Evolutionary conservation across 2,888 invertebrate species (phyloP).

Genomic region (Meganola albula): DNA sequence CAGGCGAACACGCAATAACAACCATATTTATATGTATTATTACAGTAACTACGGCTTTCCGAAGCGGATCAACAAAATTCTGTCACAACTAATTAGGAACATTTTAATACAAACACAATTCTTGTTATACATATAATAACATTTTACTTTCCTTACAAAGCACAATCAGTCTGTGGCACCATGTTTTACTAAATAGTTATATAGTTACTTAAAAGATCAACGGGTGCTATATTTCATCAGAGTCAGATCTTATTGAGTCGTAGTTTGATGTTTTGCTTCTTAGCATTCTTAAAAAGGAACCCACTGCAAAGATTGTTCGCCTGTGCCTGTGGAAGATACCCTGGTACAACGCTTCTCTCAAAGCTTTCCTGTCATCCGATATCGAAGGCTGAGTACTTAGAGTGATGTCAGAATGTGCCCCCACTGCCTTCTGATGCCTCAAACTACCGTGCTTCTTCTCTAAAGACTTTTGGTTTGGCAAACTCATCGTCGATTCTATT

Average conservation of each 20-base stretch:
- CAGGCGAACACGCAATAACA: conserved; percentile 32
- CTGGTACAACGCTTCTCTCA: conserved; percentile 85
- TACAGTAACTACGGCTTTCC: conserved; percentile 29
- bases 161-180: conserved; percentile 68
- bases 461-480: conserved; percentile 72
- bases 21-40: conserved; percentile 33
- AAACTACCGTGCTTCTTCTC: conserved; percentile 75
- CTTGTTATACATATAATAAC: conserved; percentile 47
- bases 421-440: conserved; percentile 79
- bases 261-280: conserved; percentile 86
- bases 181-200: conserved; percentile 48
- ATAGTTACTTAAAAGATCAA: conserved; percentile 40
- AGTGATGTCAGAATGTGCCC: conserved; percentile 79
- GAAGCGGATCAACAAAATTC: conserved; percentile 45
- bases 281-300: conserved; percentile 85
- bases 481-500: conserved; percentile 73
- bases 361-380: conserved; percentile 81
- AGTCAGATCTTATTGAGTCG: conserved; percentile 82
- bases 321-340: conserved; percentile 87
- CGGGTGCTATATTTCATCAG: conserved; percentile 72
- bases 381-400: conserved; percentile 66
- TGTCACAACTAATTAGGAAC: conserved; percentile 66
- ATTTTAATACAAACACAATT: conserved; percentile 62
- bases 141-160: conserved; percentile 53
- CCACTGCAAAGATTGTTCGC: conserved; percentile 85